A percentile compares a stretch with the other conserved stretches of the same genome.
Conservation (phyloP, 2,888 invertebrate species). For the Neuroscelio doddi region DNA sequence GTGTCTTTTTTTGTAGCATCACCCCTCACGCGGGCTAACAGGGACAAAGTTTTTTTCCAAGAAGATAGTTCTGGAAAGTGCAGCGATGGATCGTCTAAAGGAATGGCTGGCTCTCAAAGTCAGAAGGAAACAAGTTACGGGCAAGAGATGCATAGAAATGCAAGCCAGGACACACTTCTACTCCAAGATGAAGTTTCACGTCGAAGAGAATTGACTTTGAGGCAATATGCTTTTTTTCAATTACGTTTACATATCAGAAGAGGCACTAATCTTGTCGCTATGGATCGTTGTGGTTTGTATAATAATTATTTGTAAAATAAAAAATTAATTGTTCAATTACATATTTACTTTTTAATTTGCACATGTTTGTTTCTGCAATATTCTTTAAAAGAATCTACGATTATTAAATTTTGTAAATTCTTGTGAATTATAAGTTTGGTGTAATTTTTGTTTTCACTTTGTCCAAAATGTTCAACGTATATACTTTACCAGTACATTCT, state of each 20-base stretch:
- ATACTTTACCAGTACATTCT: too few relatives aligned
- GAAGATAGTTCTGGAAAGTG: slow-evolving; percentile 64
- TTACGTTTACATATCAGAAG: slow-evolving; percentile 90
- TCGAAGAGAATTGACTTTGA: slow-evolving; percentile 81
- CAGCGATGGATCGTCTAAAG: slow-evolving; percentile 69
- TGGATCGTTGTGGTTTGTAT: slow-evolving; percentile 98
- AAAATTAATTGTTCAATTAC: too few relatives aligned
- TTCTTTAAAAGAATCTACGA: too few relatives aligned
- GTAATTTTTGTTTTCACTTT: too few relatives aligned
- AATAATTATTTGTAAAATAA: too few relatives aligned
- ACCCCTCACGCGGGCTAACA: slow-evolving; percentile 72
- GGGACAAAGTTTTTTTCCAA: slow-evolving; percentile 63
- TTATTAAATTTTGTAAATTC: too few relatives aligned
- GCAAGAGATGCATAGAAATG: slow-evolving; percentile 43
- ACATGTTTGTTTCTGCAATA: too few relatives aligned
- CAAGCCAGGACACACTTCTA: slow-evolving; percentile 33
- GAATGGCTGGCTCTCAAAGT: slow-evolving; percentile 70
- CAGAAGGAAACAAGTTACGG: slow-evolving; percentile 50
- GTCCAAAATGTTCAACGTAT: too few relatives aligned
- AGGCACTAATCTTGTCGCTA: slow-evolving; percentile 91
- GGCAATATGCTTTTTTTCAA: slow-evolving; percentile 94
- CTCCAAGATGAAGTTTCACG: slow-evolving; percentile 79
- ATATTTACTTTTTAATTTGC: too few relatives aligned
- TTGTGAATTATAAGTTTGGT: too few relatives aligned
- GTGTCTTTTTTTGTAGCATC: slow-evolving; percentile 70